Evolutionary conservation across 1,140 invertebrate genomes (phyloP).

Genomic region (Acyrthosiphon pisum): DNA sequence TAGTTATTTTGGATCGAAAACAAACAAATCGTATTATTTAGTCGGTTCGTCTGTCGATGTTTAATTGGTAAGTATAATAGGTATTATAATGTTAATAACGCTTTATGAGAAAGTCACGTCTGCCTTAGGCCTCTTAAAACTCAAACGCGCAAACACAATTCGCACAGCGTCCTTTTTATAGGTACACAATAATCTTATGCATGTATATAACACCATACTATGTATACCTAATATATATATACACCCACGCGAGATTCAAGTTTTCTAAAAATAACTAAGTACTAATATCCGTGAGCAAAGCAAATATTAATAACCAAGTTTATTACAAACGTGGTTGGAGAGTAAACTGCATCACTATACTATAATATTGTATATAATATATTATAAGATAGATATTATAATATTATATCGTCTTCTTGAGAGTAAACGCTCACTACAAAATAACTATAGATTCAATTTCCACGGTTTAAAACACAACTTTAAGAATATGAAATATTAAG

Average conservation of each 20-base stretch:
- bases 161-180: not conserved
- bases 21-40: not conserved
- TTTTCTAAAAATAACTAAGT: not conserved
- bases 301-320: not conserved
- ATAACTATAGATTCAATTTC: not conserved
- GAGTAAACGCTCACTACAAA: no score
- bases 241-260: not conserved
- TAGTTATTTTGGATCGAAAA: not conserved
- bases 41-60: not conserved
- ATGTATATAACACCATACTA: no score
- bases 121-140: slow-evolving; percentile 9
- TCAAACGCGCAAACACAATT: not conserved
- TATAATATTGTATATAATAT: no score
- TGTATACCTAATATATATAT: no score
- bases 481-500: not conserved
- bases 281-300: not conserved
- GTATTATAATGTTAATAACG: not conserved
- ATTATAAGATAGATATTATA: no score
- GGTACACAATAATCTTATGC: not conserved
- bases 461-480: not conserved
- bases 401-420: no score
- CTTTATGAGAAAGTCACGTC: not conserved
- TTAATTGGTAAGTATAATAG: not conserved
- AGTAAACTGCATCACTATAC: no score
- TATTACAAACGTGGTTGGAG: no score